Conservation (phyloP, 2,797 vertebrate species). For the Melanogrammus aeglefinus region DNA sequence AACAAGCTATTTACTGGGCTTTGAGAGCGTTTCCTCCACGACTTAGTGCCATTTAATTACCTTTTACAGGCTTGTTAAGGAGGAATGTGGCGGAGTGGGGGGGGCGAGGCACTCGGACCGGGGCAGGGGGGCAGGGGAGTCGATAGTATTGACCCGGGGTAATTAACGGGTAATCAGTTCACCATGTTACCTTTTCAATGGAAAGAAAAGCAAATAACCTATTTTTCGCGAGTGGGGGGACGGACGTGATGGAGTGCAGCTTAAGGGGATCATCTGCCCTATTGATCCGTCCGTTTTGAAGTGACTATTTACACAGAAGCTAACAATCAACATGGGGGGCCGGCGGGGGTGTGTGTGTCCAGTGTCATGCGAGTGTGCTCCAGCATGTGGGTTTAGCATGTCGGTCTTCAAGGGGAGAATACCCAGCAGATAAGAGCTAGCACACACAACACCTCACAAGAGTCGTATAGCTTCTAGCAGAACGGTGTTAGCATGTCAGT, state of each 20-base stretch:
- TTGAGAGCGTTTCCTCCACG: constrained; percentile 39
- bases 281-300: constrained; percentile 66
- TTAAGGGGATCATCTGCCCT: constrained; percentile 22
- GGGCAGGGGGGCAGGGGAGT: constrained; percentile 44
- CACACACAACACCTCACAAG: background rate
- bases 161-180: constrained; percentile 71
- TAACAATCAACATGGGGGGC: constrained; percentile 52
- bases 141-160: constrained; percentile 65
- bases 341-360: constrained; percentile 23
- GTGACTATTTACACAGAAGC: constrained; percentile 61
- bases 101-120: constrained; percentile 44
- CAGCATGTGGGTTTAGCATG: no score
- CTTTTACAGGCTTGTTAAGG: constrained; percentile 44
- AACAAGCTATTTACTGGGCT: constrained; percentile 50
- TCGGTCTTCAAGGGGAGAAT: no score
- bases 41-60: constrained; percentile 60
- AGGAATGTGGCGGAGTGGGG: constrained; percentile 36
- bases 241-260: constrained; percentile 36
- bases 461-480: background rate
- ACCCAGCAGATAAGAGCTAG: no score
- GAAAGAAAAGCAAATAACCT: constrained; percentile 33
- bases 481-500: background rate
- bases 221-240: constrained; percentile 34
- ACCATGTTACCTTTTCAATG: constrained; percentile 62
- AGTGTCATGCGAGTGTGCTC: no score